Evolutionary conservation across 1,140 invertebrate species (phyloP), one percentile per base, ranked within the genome.

Genomic region (Gonatopus flavifemur): DNA sequence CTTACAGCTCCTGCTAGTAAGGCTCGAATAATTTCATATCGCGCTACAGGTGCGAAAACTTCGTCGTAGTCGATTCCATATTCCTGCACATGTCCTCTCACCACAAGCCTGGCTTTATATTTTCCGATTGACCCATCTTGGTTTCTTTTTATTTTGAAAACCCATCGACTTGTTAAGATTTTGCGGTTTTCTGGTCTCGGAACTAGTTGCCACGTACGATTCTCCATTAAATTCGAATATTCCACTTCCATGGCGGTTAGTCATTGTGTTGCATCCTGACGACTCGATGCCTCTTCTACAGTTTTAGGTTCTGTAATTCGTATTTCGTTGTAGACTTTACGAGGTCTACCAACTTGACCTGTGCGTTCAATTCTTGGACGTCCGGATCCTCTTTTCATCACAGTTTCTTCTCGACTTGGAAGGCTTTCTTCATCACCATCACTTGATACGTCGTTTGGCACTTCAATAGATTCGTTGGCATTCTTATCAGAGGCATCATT

Each of bases 21-120:
- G 10, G 51, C 12, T 39, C 57, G 42, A 19, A 71, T 45, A 7
- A 59, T 61, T 9, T 59, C 49, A 25, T 55, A 74, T 19, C 50
- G 38, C 3, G 49, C 64, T 28, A 76, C 70, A 16, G 65, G 66
- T 56, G 45, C 65, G 9, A 46, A 62, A 18, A 57, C 66, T 64
- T 74, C 62, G 10, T 60, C n/a, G 18, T 55, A 66, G n/a, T 67
- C 61, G 19, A 62, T 59, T 13, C 49, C 58, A 47, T 49, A 12
- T 15, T 50, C 46, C 57, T 57, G 47, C 44, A 31, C 50, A 39
- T 60, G 16, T 46, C 62, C 47, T 59, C 64, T 39, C 9, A 72
- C 69, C 5, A 80, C 72, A 15, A 78, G 51, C 43, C 75, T 44
- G 20, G 77, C 78, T 57, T 77, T 75, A 39, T 67, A 72, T 18